These are phyloP conservation scores for Zaprionus camerounensis DNA, from an alignment of 1,140 invertebrate species.

Conservation along the genomic window DNA sequence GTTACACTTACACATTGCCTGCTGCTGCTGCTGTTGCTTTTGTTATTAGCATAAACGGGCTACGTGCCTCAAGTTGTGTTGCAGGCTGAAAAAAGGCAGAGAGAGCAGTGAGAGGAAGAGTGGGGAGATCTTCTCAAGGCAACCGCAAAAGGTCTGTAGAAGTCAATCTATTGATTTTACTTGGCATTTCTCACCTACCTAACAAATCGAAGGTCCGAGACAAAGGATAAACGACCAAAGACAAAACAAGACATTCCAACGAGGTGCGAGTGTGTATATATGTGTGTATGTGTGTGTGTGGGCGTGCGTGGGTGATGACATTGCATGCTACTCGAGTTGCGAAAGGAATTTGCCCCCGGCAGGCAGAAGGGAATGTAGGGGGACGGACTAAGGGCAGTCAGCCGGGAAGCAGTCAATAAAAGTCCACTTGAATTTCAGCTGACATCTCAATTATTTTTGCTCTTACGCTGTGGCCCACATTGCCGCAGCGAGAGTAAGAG, in stretches of 20 bases:
- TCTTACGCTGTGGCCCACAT: slow-evolving; percentile 39
- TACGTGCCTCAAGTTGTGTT: slow-evolving; percentile 49
- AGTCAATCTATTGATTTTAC: slow-evolving; percentile 69
- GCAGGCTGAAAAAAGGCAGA: slow-evolving; percentile 53
- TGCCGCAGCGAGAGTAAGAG: background rate
- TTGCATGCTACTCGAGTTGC: slow-evolving; percentile 43
- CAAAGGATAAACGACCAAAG: slow-evolving; percentile 51
- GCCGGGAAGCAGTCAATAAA: slow-evolving; percentile 75
- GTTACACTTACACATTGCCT: slow-evolving; percentile 35
- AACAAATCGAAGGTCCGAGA: slow-evolving; percentile 50
- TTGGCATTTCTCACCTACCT: slow-evolving; percentile 54
- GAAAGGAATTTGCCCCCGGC: slow-evolving; percentile 22
- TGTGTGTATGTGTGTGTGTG: slow-evolving; percentile 20
- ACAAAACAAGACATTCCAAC: slow-evolving; percentile 56
- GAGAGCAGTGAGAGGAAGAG: background rate
- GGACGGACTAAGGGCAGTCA: slow-evolving; percentile 38
- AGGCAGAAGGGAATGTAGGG: background rate
- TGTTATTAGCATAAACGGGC: slow-evolving; percentile 75
- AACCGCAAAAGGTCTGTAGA: slow-evolving; percentile 18
- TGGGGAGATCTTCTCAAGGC: slow-evolving; percentile 1
- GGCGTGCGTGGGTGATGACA: slow-evolving; percentile 33
- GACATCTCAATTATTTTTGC: slow-evolving; percentile 81
- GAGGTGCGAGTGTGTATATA: slow-evolving; percentile 12
- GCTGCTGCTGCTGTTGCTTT: slow-evolving; percentile 7
- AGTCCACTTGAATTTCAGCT: slow-evolving; percentile 81